A percentile compares a stretch with the other conserved stretches of the same genome.
These are phyloP conservation scores for Dermatemys mawii DNA, from an alignment of 2,113 vertebrate genomes.

Conservation along the genomic window DNA sequence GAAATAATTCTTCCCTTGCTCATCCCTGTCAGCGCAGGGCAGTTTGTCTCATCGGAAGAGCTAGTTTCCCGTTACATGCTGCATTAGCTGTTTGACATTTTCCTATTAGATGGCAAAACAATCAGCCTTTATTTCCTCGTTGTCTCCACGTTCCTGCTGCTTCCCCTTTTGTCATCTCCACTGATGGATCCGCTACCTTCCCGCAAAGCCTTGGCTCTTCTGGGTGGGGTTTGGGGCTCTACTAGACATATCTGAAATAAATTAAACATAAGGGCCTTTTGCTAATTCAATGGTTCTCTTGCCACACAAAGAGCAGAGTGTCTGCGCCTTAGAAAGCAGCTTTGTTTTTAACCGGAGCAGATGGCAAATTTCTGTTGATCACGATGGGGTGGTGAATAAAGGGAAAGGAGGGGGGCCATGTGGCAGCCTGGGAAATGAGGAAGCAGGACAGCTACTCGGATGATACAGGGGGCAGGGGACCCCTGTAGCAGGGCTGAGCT, in stretches of 20 bases:
- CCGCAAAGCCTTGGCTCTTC: not conserved
- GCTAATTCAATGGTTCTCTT: not conserved
- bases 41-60: not conserved
- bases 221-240: not conserved
- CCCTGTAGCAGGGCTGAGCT: not conserved
- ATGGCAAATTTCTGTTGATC: accelerated
- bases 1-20: accelerated
- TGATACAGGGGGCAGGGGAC: not conserved
- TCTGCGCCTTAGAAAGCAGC: slow-evolving; percentile 27
- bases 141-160: not conserved
- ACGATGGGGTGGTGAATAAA: not conserved
- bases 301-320: slow-evolving; percentile 22
- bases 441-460: not conserved
- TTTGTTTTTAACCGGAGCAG: not conserved
- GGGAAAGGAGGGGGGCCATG: not conserved
- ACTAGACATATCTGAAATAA: not conserved
- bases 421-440: not conserved
- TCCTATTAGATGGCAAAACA: not conserved
- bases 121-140: slow-evolving; percentile 13
- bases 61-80: slow-evolving; percentile 6
- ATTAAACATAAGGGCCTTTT: not conserved
- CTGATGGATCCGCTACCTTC: not conserved
- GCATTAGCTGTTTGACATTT: slow-evolving; percentile 37
- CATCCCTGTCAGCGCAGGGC: not conserved
- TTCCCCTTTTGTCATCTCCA: not conserved